Conservation (phyloP, 30 jellyfish, hydroid and myxozoan species). For the Rhopilema esculentum region DNA sequence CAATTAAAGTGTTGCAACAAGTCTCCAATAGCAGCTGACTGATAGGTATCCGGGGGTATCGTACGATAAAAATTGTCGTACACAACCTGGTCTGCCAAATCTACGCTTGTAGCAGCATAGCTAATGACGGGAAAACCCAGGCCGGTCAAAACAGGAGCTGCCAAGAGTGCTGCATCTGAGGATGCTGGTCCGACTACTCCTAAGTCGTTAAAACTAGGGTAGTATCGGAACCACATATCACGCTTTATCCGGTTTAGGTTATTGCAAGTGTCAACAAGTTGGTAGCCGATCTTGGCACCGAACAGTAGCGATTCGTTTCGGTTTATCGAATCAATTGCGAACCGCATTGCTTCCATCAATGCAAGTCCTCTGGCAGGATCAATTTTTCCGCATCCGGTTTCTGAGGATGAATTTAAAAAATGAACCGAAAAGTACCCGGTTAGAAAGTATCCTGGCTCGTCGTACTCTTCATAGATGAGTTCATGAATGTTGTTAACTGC, state of each 20-base stretch:
- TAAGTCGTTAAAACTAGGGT: neutral
- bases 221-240: neutral
- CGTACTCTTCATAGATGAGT: neutral
- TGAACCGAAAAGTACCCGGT: conserved; percentile 59
- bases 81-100: conserved; percentile 36
- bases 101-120: conserved; percentile 61
- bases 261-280: conserved; percentile 48
- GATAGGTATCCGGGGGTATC: conserved; percentile 72
- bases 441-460: neutral
- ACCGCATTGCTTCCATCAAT: conserved; percentile 30
- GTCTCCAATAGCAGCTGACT: conserved; percentile 52
- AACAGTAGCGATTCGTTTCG: neutral
- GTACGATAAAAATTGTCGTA: conserved; percentile 73
- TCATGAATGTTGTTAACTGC: neutral
- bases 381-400: conserved; percentile 33
- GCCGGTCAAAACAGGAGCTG: conserved; percentile 48
- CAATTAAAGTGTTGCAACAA: conserved; percentile 39
- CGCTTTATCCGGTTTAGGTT: conserved; percentile 26
- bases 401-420: conserved; percentile 8
- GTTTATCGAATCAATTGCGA: conserved; percentile 16
- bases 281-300: conserved; percentile 49
- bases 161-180: conserved; percentile 46
- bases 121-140: conserved; percentile 55
- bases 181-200: conserved; percentile 63
- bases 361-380: conserved; percentile 16